Evolutionary conservation across 2,797 vertebrate species (phyloP).

Genomic region (Malurus leucopterus): DNA sequence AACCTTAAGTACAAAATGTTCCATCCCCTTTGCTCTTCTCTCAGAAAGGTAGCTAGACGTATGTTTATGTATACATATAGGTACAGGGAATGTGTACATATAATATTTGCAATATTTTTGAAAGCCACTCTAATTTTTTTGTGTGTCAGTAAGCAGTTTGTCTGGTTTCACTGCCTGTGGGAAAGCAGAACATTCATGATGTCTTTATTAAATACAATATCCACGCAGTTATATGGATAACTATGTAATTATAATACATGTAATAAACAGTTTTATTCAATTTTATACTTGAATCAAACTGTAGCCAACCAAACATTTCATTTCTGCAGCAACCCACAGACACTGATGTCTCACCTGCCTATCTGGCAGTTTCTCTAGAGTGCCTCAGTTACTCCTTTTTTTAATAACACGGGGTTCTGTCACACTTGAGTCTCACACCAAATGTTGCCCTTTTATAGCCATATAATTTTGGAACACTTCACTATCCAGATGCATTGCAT

Average conservation of each 20-base stretch:
- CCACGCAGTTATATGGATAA: background rate
- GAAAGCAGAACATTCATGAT: background rate
- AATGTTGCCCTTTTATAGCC: slow-evolving; percentile 5
- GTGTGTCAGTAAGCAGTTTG: background rate
- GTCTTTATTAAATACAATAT: background rate
- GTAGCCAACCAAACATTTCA: background rate
- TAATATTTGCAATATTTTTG: background rate
- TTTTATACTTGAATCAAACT: background rate
- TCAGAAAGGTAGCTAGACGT: background rate
- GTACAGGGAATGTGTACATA: background rate
- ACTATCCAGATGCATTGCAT: slow-evolving; percentile 26
- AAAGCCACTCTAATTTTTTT: background rate
- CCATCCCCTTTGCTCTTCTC: background rate
- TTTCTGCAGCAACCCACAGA: background rate
- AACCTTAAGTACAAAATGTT: background rate
- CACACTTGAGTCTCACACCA: background rate
- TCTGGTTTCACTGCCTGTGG: background rate
- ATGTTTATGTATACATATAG: background rate
- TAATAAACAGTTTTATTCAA: background rate
- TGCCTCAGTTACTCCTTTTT: background rate
- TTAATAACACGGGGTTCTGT: background rate
- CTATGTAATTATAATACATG: too few relatives aligned
- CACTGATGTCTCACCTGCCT: background rate
- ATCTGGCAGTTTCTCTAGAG: background rate
- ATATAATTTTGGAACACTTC: background rate